Percentiles rank a stretch among this genome's conserved stretches.
Evolutionary conservation across 2,888 invertebrate genomes (phyloP).

Genomic region (Eupsilia transversa): DNA sequence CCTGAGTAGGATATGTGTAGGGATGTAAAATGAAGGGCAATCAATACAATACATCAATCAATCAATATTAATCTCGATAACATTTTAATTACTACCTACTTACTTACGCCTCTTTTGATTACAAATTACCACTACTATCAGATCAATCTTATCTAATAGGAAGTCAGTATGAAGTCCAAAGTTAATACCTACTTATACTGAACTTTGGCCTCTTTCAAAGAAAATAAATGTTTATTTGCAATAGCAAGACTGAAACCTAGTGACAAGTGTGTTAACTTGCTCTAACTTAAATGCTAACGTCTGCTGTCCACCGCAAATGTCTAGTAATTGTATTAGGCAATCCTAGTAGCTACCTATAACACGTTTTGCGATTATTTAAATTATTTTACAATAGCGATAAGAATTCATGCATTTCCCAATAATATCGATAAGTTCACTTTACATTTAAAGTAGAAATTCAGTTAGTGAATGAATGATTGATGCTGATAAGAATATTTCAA

Average conservation of each 20-base stretch:
- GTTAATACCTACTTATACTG: constrained; percentile 1
- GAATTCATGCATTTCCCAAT: constrained; percentile 1
- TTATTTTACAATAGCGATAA: constrained; percentile 6
- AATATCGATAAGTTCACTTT: constrained; percentile 6
- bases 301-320: neutral
- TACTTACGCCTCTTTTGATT: constrained; percentile 10
- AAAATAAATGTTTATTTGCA: constrained; percentile 14
- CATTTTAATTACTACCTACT: neutral
- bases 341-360: neutral
- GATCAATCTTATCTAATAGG: constrained; percentile 28
- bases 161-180: neutral
- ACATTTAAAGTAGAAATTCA: neutral
- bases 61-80: neutral
- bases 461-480: constrained; percentile 17
- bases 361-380: constrained; percentile 7
- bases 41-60: neutral
- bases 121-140: constrained; percentile 13
- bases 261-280: constrained; percentile 5
- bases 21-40: neutral
- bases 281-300: neutral
- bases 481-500: constrained; percentile 15
- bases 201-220: constrained; percentile 21
- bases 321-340: neutral
- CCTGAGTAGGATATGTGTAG: neutral
- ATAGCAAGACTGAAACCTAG: neutral